phyloP scores from a whole-genome alignment of 2,888 invertebrate species.

The Embidobia sp. region DNA sequence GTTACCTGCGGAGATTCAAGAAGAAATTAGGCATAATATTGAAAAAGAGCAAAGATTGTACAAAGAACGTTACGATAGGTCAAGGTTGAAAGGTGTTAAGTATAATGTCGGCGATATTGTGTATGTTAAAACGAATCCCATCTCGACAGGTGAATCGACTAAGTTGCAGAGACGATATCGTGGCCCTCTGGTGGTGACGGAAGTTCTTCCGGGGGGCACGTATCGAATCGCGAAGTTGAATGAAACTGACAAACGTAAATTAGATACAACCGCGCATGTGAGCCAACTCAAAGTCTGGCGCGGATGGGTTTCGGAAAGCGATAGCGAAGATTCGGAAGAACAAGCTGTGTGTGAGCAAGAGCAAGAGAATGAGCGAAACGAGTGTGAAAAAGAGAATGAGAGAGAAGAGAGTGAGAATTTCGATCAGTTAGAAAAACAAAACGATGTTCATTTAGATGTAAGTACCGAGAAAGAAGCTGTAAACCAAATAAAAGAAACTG shows the following conservation, averaged over 20 bases:
- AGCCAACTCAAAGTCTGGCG: slow-evolving; percentile 23
- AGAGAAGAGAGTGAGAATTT: no score
- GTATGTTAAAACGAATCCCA: slow-evolving; percentile 14
- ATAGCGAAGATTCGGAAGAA: no score
- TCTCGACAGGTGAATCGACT: slow-evolving; percentile 36
- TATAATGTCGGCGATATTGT: slow-evolving; percentile 42
- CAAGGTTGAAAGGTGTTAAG: slow-evolving; percentile 27
- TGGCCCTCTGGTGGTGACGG: slow-evolving; percentile 10
- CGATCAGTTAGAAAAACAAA: no score
- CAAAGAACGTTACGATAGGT: slow-evolving; percentile 35
- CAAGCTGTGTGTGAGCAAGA: no score
- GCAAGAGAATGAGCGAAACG: no score
- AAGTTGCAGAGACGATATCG: slow-evolving; percentile 13
- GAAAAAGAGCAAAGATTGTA: slow-evolving; percentile 35
- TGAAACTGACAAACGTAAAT: not conserved
- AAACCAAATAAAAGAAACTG: no score
- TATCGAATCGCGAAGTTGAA: slow-evolving; percentile 12
- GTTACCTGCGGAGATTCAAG: not conserved
- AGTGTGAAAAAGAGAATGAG: no score
- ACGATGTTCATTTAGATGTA: no score
- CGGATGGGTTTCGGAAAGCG: not conserved
- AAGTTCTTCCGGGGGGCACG: slow-evolving; percentile 19
- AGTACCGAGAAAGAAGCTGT: no score
- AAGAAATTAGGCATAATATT: slow-evolving; percentile 8
- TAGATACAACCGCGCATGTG: slow-evolving; percentile 16